A percentile compares a stretch with the other conserved stretches of the same genome.
These are phyloP conservation scores for Scomber colias DNA, from an alignment of 2,113 vertebrate species.

Conservation along the genomic window DNA sequence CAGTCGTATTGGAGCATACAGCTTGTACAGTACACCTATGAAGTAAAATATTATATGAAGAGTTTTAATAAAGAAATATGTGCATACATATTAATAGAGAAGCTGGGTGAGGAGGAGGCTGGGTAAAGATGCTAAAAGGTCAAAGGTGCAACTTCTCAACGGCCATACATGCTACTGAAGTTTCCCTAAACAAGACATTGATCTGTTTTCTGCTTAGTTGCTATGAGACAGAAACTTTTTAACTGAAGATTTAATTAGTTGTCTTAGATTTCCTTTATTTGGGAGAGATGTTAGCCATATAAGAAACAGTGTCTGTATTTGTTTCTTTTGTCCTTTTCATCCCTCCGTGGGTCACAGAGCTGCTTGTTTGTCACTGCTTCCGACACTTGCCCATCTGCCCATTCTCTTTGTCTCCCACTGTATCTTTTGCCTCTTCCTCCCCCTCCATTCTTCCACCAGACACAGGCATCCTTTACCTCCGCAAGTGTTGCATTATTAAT, in stretches of 20 bases:
- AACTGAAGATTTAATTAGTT: slow-evolving; percentile 35
- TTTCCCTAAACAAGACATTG: slow-evolving; percentile 1
- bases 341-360: neutral
- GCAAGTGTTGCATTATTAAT: slow-evolving; percentile 83
- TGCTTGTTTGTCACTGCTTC: slow-evolving; percentile 15
- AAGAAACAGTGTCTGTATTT: slow-evolving; percentile 8
- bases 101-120: neutral
- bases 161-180: neutral
- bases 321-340: slow-evolving; percentile 8
- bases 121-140: neutral
- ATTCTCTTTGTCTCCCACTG: slow-evolving; percentile 64
- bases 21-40: neutral
- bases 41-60: neutral
- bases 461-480: slow-evolving; percentile 72
- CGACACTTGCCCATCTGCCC: slow-evolving; percentile 32
- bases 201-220: slow-evolving; percentile 38
- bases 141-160: neutral
- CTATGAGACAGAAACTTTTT: slow-evolving; percentile 46
- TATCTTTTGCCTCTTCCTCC: slow-evolving; percentile 5
- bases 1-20: neutral
- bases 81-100: neutral
- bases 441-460: slow-evolving; percentile 44
- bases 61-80: neutral
- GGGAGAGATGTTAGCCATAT: slow-evolving; percentile 4
- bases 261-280: slow-evolving; percentile 37